Evolutionary conservation across 2,113 vertebrate species (phyloP).

Genomic region (Phalacrocorax pelagicus): DNA sequence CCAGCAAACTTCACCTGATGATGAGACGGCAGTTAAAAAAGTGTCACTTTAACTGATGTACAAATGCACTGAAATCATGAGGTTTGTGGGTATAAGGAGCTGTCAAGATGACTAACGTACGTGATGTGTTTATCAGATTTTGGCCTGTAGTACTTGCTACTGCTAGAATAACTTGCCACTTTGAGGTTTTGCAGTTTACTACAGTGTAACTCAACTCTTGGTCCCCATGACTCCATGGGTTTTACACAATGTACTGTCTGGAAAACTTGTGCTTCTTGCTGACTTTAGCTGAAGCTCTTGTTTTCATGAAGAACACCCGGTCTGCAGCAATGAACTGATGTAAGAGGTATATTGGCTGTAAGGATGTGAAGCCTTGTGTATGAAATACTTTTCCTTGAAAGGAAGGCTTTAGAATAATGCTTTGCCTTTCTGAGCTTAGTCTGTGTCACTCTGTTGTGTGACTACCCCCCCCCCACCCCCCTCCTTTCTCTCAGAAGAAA

Average conservation of each 20-base stretch:
- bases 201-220: not conserved
- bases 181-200: not conserved
- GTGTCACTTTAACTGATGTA: not conserved
- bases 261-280: not conserved
- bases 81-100: not conserved
- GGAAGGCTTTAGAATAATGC: not conserved
- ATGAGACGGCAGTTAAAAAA: not conserved
- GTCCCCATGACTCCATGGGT: not conserved
- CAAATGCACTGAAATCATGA: not conserved
- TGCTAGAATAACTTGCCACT: not conserved
- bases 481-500: not conserved
- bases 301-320: not conserved
- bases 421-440: not conserved
- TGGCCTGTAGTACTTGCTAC: not conserved
- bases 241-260: not conserved
- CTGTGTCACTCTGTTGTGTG: not conserved
- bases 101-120: not conserved
- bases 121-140: not conserved
- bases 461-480: accelerated
- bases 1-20: not conserved
- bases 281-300: not conserved
- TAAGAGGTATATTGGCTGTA: not conserved
- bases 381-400: conserved; percentile 61
- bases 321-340: not conserved
- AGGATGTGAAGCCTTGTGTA: not conserved